Base-by-base conservation (phyloP, 2,888 invertebrate species). In the Dascillus cervinus region DNA sequence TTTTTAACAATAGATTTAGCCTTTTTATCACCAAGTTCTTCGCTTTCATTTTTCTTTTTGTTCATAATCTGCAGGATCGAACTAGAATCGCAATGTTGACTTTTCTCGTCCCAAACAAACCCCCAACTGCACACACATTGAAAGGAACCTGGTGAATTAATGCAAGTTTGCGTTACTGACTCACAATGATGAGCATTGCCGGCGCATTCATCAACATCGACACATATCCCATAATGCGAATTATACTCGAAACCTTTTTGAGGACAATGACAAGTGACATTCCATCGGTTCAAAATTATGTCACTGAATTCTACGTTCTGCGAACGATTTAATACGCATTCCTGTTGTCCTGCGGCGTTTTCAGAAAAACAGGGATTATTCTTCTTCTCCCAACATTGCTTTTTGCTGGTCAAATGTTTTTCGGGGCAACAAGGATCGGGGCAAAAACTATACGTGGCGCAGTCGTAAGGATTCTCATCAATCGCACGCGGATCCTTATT, bases 381-480 rank as follows among this genome's bases (percentile, higher is more conserved):
- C 21, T 44, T 42, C 29, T 54, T 57, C 17, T 65, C 52, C 49
- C 60, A 56, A 50, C 77, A 78, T 26, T 67, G 57, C 5, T 55
- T 55, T 32, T 55, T 42, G 11, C 57, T 47, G 11, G 54, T 46
- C 6, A 73, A 51, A 46, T 70, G 67, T 46, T 66, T 71, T 33
- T 65, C 48, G 10, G 73, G 68, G 49, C 78, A 79, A 47, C 78
- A 79, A 4, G 72, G 71, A 54, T 79, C 77, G 4, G 79, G 79
- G 55, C 79, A 79, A 59, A 79, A 78, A 50, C 78, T 77, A 48
- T 77, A 76, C 39, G 65, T 50, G 5, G 79, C 75, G 54, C 79
- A 80, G 23, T 63, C 64, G 55, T 71, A 79, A 2, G 72, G 64
- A 25, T 58, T 45, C 24, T 55, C 55, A 47, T 77, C 75, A 37